Base-by-base conservation (phyloP, 2,888 invertebrate genomes). In the Gortyna flavago region DNA sequence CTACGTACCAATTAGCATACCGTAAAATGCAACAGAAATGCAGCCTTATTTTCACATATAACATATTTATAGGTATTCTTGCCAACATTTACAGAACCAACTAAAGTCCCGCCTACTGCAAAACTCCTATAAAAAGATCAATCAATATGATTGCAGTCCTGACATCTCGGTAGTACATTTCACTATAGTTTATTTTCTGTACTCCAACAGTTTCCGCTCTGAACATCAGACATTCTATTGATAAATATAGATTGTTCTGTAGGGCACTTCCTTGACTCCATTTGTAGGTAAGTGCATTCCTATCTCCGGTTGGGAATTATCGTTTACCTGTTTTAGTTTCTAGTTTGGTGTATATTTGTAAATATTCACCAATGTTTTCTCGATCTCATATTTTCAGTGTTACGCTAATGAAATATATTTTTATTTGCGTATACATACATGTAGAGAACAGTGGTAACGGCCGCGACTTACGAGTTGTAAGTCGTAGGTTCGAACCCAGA, bases 111-210 rank as follows among this genome's bases (percentile, higher is more conserved):
- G 32, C 48, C 41, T 0, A 32, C 21, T 16, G 16, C 8, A 48
- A 54, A 48, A 2, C 18, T 54, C 4, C 67, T 68, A 32, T 65
- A 76, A 79, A 86, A 81, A 81, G 79, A 81, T 78, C 84, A 75
- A 77, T 86, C 81, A 78, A 72, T 78, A 65, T 75, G 79, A 75
- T 78, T 70, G 75, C 69, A 67, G 51, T 78, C 75, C 72, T 78
- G 73, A 72, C 72, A 64, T 72, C 74, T 72, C 66, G 32, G 35
- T 51, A 69, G 57, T 72, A 69, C 38, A 41, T 41, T 69, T 74
- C 72, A 57, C 61, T 75, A 54, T 84, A 76, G 80, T 83, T 80
- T 83, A 84, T 84, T 83, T 84, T 83, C 84, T 71, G 66, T 70
- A 67, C 72, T 84, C 70, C 41, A 70, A 32, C 35, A 25, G 71